Evolutionary conservation across 2,888 invertebrate species (phyloP).

Genomic region (Orchestes rusci): DNA sequence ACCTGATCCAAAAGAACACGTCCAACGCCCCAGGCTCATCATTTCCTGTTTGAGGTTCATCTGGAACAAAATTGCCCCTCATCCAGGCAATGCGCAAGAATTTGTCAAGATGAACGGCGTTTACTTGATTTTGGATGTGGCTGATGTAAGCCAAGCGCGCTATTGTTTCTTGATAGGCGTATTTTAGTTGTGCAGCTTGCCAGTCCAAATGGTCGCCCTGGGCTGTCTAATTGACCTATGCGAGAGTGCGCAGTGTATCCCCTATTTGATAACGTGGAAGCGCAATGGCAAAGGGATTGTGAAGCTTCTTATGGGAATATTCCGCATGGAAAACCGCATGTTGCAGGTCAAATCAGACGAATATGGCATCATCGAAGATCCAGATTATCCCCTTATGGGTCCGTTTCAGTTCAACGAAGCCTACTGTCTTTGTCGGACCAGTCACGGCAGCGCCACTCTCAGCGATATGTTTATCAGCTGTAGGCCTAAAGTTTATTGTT

Average conservation of each 20-base stretch:
- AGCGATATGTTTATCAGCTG: conserved; percentile 42
- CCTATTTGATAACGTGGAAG: conserved; percentile 46
- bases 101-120: conserved; percentile 41
- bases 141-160: conserved; percentile 32
- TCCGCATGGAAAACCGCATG: conserved; percentile 42
- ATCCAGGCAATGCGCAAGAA: conserved; percentile 29
- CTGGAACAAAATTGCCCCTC: conserved; percentile 40
- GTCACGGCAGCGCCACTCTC: conserved; percentile 37
- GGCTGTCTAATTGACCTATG: conserved; percentile 43
- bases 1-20: conserved; percentile 32
- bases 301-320: conserved; percentile 41
- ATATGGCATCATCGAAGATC: conserved; percentile 35
- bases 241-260: conserved; percentile 37
- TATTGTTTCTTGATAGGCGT: conserved; percentile 1
- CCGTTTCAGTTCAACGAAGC: conserved; percentile 39
- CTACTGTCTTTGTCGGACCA: conserved; percentile 31
- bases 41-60: conserved; percentile 41
- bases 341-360: conserved; percentile 35
- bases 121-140: conserved; percentile 39
- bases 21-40: conserved; percentile 39
- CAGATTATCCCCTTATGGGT: conserved; percentile 41
- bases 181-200: conserved; percentile 34
- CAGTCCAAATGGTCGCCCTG: conserved; percentile 41
- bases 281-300: conserved; percentile 36
- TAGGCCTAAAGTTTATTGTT: conserved; percentile 45